phyloP scores from a whole-genome alignment of 2,888 invertebrate genomes.

The Trisateles emortualis region DNA sequence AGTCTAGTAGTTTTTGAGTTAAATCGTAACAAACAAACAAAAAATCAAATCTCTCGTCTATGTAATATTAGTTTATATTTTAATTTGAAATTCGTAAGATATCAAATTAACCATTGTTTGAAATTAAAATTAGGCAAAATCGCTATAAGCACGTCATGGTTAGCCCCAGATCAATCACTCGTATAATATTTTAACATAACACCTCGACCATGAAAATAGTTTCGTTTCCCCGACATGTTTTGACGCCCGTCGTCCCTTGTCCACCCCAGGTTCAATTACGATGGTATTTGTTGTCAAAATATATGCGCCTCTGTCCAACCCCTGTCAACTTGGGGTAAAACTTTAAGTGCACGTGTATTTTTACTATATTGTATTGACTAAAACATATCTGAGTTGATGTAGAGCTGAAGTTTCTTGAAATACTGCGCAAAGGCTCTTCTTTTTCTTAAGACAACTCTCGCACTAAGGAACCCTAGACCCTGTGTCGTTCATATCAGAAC shows the following conservation, averaged over 20 bases:
- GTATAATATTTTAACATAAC: conserved; percentile 7
- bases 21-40: too few species aligned
- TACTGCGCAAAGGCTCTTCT: too few species aligned
- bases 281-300: conserved; percentile 76
- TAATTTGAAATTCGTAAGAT: too few species aligned
- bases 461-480: too few species aligned
- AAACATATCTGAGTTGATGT: neutral
- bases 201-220: conserved; percentile 37
- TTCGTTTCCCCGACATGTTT: conserved; percentile 29
- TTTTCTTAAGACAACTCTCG: too few species aligned
- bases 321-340: conserved; percentile 35
- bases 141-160: too few species aligned
- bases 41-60: too few species aligned
- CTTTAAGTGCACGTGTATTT: conserved; percentile 33
- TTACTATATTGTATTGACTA: conserved; percentile 28
- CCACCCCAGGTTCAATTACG: conserved; percentile 67
- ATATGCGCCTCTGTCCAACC: conserved; percentile 56
- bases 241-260: conserved; percentile 38
- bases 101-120: too few species aligned
- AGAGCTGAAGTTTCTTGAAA: too few species aligned
- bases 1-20: too few species aligned
- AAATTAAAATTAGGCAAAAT: too few species aligned
- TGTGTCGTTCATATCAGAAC: neutral
- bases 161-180: neutral
- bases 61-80: too few species aligned